Base-by-base conservation (phyloP, 2,113 vertebrate species). In the Silurus meridionalis region DNA sequence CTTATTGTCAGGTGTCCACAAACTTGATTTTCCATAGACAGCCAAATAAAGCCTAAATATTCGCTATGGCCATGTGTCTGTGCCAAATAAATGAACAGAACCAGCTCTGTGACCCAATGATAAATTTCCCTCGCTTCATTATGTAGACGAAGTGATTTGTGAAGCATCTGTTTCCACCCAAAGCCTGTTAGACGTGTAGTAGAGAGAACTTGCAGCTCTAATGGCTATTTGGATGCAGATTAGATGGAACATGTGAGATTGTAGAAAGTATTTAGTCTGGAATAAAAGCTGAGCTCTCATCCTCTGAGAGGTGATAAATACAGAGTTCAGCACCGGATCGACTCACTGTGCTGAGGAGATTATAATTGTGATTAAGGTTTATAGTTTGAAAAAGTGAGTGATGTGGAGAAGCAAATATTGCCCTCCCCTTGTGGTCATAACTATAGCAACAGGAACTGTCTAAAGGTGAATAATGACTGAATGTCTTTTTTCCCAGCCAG, bases 131-230 rank as follows among this genome's bases (percentile, higher is more conserved):
- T 89, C 92, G 91, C 87, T 94, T 94, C 94, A 95, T 95, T 93
- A 94, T 94, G 94, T 93, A 93, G 90, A 91, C 93, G 90, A 91
- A 93, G 92, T 92, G 93, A 95, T 95, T 94, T 93, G 89, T 92
- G 90, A 88, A 91, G 92, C 93, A 94, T 91, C 93, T 94, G 93
- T 93, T 92, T 90, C 89, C 91, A 87, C 88, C 90, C 92, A 89
- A 90, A 92, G 89, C 86, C 92, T 90, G 93, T 95, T 94, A 94
- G 90, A 85, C 87, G 89, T 91, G 92, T 92, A 85, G 64, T 91
- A 90, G 86, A 89, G 92, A 89, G 89, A 57, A 90, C 91, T 82
- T 66, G 86, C 87, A 88, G 89, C 64, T 91, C 89, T 93, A 94
- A 94, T 94, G 91, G 90, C 90, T 93, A 92, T 91, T 93, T 92